Evolutionary conservation across 2,888 invertebrate genomes (phyloP), one percentile per base, ranked within the genome.

Genomic region (Dasypogon diadema): DNA sequence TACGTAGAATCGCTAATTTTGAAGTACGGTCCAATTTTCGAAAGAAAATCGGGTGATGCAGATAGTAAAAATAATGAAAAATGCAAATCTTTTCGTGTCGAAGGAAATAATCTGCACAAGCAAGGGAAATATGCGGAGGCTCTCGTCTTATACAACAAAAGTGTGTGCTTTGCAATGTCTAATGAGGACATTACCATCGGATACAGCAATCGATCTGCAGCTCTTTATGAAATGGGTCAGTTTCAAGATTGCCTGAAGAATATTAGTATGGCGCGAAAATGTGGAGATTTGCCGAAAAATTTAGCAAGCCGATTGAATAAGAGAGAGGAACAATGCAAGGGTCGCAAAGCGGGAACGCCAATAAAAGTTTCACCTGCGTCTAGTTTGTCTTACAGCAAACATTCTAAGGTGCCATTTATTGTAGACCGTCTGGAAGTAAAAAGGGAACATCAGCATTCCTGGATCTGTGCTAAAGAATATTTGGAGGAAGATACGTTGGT

Each of bases 151-250:
- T 92, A 92, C 81, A 91, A 91, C 63, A 86, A 89, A 82, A 89
- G 92, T 78, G 86, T 93, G 79, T 88, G 91, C 10, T 87, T 87
- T 84, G 91, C 93, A 5, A 89, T 89, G 60, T 76, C 82, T 0
- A 82, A 86, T 10, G 89, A 90, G 78, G 88, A 89, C 81, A 88
- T 92, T 78, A 86, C 89, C 10, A 84, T 92, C 56, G 92, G 92
- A 0, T 89, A 91, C 82, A 91, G 92, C 0, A 95, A 95, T 83
- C 89, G 95, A 80, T 93, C 95, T 55, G 93, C 93, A 24, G 90
- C 92, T 6, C 88, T 93, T 70, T 90, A 89, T 79, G 88, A 89
- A 79, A 86, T 92, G 80, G 87, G 89, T 77, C 88, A 91, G 58
- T 92, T 90, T 82, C 83, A 87, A 21, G 91, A 92, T 81, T 92